Percentiles rank a stretch among this genome's conserved stretches.
Conservation (phyloP, 2,113 vertebrate species). For the Corvus hawaiiensis region DNA sequence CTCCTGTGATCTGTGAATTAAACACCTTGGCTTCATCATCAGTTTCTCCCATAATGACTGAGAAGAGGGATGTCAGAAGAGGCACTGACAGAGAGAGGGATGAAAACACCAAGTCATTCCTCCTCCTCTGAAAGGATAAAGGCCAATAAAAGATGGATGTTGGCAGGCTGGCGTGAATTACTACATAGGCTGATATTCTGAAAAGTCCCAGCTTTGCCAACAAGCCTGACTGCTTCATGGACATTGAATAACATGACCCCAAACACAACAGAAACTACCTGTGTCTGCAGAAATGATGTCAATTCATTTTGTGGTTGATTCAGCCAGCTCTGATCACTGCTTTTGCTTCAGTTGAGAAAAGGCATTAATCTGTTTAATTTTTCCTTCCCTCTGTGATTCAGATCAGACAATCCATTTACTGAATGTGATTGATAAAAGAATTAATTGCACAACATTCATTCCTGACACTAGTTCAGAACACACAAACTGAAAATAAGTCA, state of each 20-base stretch:
- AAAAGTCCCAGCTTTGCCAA: background rate
- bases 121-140: slow-evolving; percentile 5
- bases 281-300: background rate
- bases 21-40: background rate
- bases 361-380: slow-evolving; percentile 22
- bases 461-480: background rate
- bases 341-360: slow-evolving; percentile 9
- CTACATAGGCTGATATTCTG: background rate
- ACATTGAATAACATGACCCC: background rate
- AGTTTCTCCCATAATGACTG: background rate
- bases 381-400: background rate
- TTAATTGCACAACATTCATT: background rate
- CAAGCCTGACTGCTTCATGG: background rate
- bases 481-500: background rate
- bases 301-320: background rate
- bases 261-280: background rate
- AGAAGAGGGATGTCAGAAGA: background rate
- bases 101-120: background rate
- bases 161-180: slow-evolving; percentile 13
- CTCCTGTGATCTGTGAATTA: background rate
- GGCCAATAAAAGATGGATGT: background rate
- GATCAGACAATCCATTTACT: slow-evolving; percentile 6
- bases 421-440: slow-evolving; percentile 15
- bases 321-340: background rate
- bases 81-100: background rate